A percentile compares a stretch with the other conserved stretches of the same genome.
Conservation (phyloP, 1,140 invertebrate species). For the Cotesia typhae region DNA sequence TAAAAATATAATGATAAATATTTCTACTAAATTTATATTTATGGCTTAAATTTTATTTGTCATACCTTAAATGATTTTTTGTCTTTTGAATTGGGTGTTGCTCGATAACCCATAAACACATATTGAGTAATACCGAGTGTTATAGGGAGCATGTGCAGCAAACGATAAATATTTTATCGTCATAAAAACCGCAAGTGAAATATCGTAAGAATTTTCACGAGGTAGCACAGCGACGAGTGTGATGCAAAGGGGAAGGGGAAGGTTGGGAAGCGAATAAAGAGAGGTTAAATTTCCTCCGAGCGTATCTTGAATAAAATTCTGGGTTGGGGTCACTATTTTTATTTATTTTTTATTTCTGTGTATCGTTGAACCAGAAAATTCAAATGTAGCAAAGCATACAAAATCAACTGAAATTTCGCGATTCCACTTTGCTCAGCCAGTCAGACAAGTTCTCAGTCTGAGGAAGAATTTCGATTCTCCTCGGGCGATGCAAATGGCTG, state of each 20-base stretch:
- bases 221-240: no score
- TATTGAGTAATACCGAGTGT: no score
- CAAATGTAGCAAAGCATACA: not conserved
- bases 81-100: no score
- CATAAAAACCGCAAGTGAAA: constrained; percentile 37
- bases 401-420: not conserved
- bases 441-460: constrained; percentile 2
- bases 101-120: not conserved
- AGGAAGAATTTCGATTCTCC: constrained; percentile 7
- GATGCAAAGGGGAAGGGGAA: no score
- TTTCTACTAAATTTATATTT: no score
- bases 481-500: constrained; percentile 4
- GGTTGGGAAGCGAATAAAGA: no score
- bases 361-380: not conserved
- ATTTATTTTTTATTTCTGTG: constrained; percentile 7
- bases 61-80: not conserved
- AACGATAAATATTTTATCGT: constrained; percentile 53
- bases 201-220: constrained; percentile 9
- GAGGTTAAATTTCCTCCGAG: no score
- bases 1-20: no score
- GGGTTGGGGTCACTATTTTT: not conserved
- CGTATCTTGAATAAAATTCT: not conserved
- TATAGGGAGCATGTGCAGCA: no score
- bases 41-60: not conserved
- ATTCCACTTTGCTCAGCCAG: constrained; percentile 8